A percentile compares a stretch with the other conserved stretches of the same genome.
Evolutionary conservation across 2,888 invertebrate genomes (phyloP).

Genomic region (Amphipoea oculea): DNA sequence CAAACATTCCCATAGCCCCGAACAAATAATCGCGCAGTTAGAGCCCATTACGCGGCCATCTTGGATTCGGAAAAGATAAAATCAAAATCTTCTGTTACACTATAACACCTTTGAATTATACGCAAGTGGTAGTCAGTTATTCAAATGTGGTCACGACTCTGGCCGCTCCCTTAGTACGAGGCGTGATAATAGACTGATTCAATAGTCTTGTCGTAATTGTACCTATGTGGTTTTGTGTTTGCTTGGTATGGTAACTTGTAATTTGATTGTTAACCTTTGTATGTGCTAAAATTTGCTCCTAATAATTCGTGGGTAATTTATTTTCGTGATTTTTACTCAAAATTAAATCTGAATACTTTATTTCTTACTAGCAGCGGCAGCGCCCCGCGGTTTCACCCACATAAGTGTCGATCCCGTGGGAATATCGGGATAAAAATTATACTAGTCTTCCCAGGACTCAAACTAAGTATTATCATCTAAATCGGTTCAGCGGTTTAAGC

Average conservation of each 20-base stretch:
- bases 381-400: too few relatives aligned
- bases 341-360: neutral
- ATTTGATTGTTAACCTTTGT: slow-evolving; percentile 15
- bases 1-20: slow-evolving; percentile 53
- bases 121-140: slow-evolving; percentile 64
- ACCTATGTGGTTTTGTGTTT: slow-evolving; percentile 25
- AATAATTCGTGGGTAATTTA: too few relatives aligned
- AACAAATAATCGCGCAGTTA: slow-evolving; percentile 58
- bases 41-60: slow-evolving; percentile 61
- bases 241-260: slow-evolving; percentile 6
- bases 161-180: slow-evolving; percentile 43
- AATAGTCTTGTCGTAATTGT: slow-evolving; percentile 47
- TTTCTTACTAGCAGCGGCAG: neutral
- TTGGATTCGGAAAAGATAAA: slow-evolving; percentile 57
- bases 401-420: too few relatives aligned
- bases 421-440: too few relatives aligned
- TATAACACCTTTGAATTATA: slow-evolving; percentile 55
- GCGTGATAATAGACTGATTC: slow-evolving; percentile 66
- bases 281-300: neutral
- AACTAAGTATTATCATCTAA: too few relatives aligned
- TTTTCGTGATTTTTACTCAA: neutral
- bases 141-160: slow-evolving; percentile 69
- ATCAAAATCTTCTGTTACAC: slow-evolving; percentile 60
- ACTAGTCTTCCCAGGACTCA: too few relatives aligned
- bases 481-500: too few relatives aligned